Evolutionary conservation across 2,113 vertebrate species (phyloP).

Genomic region (Pangasianodon hypophthalmus): DNA sequence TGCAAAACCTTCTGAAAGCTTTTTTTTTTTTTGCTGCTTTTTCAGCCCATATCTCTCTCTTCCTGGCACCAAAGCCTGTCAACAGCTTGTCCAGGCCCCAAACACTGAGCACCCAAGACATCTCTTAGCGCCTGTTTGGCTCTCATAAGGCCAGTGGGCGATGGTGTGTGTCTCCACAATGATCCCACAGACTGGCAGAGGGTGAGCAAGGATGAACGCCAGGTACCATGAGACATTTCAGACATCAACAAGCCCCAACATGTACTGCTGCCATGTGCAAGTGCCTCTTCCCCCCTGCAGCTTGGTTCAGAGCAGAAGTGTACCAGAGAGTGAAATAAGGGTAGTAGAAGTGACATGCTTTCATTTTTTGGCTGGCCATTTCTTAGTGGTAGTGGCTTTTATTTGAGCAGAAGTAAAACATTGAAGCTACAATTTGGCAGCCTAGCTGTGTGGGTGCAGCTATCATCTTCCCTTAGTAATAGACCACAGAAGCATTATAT

Average conservation of each 20-base stretch:
- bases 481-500: not conserved
- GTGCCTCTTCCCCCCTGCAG: not conserved
- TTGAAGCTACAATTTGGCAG: not conserved
- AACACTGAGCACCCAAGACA: slow-evolving; percentile 18
- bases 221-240: slow-evolving; percentile 35
- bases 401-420: not conserved
- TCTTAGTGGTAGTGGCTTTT: not conserved
- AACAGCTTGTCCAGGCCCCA: slow-evolving; percentile 38
- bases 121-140: slow-evolving; percentile 32
- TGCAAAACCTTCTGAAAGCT: slow-evolving; percentile 18
- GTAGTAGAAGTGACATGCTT: not conserved
- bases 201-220: slow-evolving; percentile 17
- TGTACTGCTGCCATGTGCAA: not conserved
- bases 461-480: not conserved
- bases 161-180: slow-evolving; percentile 6
- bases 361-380: not conserved
- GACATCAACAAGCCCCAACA: slow-evolving; percentile 30
- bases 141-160: slow-evolving; percentile 42
- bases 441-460: not conserved
- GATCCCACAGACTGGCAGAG: slow-evolving; percentile 24
- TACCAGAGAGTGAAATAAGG: not conserved
- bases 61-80: slow-evolving; percentile 21
- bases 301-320: not conserved
- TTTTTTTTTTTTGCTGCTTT: not conserved
- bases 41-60: not conserved